These are phyloP conservation scores for Ariopsis seemanni DNA, from an alignment of 2,113 vertebrate species.

Conservation along the genomic window DNA sequence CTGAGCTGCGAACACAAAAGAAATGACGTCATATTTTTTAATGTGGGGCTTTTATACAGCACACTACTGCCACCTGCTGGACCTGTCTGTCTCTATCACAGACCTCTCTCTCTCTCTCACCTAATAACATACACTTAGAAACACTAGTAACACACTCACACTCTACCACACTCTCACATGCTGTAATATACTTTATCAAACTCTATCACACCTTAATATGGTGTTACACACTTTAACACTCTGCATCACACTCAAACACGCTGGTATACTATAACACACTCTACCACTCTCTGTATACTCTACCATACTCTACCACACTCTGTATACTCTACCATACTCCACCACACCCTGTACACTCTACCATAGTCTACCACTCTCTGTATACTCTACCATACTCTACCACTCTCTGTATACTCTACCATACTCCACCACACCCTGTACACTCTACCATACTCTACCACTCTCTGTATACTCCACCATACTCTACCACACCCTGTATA, in stretches of 20 bases:
- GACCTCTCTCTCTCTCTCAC: neutral
- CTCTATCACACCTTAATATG: neutral
- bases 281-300: neutral
- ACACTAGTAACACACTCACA: neutral
- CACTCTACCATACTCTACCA: too few relatives aligned
- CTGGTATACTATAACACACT: too few relatives aligned
- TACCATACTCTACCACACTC: neutral
- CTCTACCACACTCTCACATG: neutral
- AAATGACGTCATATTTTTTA: neutral
- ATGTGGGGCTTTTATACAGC: neutral
- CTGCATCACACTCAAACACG: neutral
- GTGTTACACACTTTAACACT: too few relatives aligned
- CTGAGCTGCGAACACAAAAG: neutral
- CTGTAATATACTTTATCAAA: neutral
- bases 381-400: too few relatives aligned
- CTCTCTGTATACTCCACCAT: too few relatives aligned
- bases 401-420: too few relatives aligned
- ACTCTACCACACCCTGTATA: too few relatives aligned
- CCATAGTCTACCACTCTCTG: too few relatives aligned
- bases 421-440: too few relatives aligned
- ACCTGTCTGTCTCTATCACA: neutral
- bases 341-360: too few relatives aligned
- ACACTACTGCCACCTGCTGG: conserved; percentile 6
- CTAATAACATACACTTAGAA: neutral
- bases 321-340: too few relatives aligned